phyloP scores from a whole-genome alignment of 2,888 invertebrate species.

The Tanaodytes sp. region DNA sequence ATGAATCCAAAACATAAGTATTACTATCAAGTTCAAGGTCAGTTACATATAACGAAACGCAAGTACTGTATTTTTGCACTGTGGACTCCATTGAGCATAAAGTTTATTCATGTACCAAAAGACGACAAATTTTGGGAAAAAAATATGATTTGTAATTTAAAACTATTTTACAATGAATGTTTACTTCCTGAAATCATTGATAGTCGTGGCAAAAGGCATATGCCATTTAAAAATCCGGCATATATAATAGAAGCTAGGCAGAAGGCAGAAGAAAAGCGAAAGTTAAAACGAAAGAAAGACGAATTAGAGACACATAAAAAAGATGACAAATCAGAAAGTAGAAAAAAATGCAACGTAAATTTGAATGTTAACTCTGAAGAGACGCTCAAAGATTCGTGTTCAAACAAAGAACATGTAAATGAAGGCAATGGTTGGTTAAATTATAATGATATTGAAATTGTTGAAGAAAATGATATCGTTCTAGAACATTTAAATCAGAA shows the following conservation, averaged over 20 bases:
- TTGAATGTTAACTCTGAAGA: too few relatives aligned
- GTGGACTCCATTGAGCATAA: slow-evolving; percentile 22
- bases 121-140: slow-evolving; percentile 15
- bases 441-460: too few relatives aligned
- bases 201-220: slow-evolving; percentile 6
- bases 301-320: too few relatives aligned
- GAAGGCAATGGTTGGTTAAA: too few relatives aligned
- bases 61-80: slow-evolving; percentile 20
- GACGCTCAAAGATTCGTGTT: too few relatives aligned
- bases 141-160: slow-evolving; percentile 3
- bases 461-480: too few relatives aligned
- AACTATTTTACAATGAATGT: slow-evolving; percentile 9
- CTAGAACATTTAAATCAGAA: neutral
- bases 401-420: too few relatives aligned
- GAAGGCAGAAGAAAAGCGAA: too few relatives aligned
- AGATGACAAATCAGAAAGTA: too few relatives aligned
- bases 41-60: slow-evolving; percentile 11
- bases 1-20: slow-evolving; percentile 20
- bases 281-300: too few relatives aligned
- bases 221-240: too few relatives aligned
- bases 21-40: slow-evolving; percentile 28
- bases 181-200: slow-evolving; percentile 15
- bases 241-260: neutral
- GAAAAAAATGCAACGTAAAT: too few relatives aligned
- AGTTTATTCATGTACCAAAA: slow-evolving; percentile 7